phyloP scores from a whole-genome alignment of 2,113 vertebrate species.

The Cricetomys ansorgei region DNA sequence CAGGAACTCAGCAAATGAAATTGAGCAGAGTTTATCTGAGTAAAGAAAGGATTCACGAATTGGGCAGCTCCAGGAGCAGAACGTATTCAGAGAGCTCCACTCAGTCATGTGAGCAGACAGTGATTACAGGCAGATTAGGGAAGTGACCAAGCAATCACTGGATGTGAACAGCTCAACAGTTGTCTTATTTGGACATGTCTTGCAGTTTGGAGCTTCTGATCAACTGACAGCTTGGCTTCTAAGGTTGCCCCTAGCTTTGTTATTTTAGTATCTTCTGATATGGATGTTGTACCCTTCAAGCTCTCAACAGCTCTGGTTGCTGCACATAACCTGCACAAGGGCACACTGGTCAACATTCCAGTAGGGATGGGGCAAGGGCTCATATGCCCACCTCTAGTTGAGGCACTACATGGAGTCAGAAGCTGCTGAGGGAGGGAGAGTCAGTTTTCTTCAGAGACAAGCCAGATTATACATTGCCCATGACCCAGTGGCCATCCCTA shows the following conservation, averaged over 20 bases:
- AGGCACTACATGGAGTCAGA: background rate
- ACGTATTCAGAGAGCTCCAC: background rate
- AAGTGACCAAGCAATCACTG: background rate
- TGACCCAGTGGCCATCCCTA: background rate
- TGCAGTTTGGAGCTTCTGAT: background rate
- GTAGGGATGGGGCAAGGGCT: background rate
- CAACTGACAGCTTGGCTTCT: background rate
- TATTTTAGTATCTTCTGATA: background rate
- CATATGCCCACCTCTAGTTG: background rate
- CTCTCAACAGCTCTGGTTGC: background rate
- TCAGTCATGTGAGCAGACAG: background rate
- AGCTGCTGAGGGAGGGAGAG: background rate
- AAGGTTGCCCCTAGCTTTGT: background rate
- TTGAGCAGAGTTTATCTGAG: background rate
- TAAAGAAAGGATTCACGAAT: background rate
- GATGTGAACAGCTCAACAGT: background rate
- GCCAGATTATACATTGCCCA: background rate
- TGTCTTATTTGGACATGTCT: background rate
- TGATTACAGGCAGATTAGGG: background rate
- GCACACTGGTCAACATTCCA: background rate
- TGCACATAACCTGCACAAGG: background rate
- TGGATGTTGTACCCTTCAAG: background rate
- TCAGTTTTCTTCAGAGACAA: background rate
- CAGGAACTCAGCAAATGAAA: background rate
- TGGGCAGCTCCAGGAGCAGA: background rate